Evolutionary conservation across 1,140 invertebrate species (phyloP), one percentile per base, ranked within the genome.

Genomic region (Heliconius hermathena): DNA sequence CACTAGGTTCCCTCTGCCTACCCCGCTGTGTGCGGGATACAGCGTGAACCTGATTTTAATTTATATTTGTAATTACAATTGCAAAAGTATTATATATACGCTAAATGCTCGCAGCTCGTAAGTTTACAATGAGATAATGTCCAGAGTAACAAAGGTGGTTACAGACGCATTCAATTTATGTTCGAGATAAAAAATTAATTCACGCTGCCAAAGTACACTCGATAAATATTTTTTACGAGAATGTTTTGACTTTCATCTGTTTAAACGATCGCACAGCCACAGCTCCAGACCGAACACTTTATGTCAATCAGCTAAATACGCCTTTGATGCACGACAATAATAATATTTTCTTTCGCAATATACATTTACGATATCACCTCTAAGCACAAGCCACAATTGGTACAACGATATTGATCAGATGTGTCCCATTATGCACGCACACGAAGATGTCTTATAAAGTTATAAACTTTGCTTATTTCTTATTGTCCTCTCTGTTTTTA

Each of bases 331-430:
- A 81, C 73, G 79, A 81, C 83, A 88, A 89, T 92, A 90, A 89
- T 84, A 89, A 89, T 92, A 91, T 92, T 90, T 88, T 87, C 85
- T 89, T 88, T 87, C 84, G 85, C 87, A 88, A 86, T 88, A 85
- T 82, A 89, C 84, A 88, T 90, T 88, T 89, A 91, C 85, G 88
- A 88, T 91, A 89, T 87, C 84, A 88, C 86, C 86, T 89, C 79
- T 85, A 85, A 66, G 83, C 78, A 79, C 71, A 81, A 41, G 79
- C 78, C 82, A 87, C 91, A 92, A 91, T 92, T 92, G 89, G 85
- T 88, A 82, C 84, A 89, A 87, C 81, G 88, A 90, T 83, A 87
- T 88, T 87, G 88, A 89, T 89, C 83, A 85, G 84, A 85, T 87
- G 84, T 84, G 84, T 87, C 60, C 86, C 88, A 91, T 92, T 93